phyloP scores from a whole-genome alignment of 2,888 invertebrate genomes.

The Criorhina ranunculi region DNA sequence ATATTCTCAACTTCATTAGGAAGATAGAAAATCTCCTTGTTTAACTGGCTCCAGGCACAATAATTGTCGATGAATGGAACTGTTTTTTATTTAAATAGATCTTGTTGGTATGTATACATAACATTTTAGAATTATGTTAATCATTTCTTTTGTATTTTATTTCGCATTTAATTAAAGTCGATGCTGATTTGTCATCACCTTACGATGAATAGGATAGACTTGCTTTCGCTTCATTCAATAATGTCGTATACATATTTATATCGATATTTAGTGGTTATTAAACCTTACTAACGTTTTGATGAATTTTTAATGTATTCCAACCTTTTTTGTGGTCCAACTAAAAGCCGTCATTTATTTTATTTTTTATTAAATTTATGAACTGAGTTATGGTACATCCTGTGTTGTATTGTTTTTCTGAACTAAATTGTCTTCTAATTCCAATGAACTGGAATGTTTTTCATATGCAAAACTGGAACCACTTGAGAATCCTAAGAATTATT shows the following conservation, averaged over 20 bases:
- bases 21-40: too few relatives aligned
- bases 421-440: too few relatives aligned
- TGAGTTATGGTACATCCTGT: background rate
- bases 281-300: background rate
- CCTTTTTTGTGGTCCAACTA: background rate
- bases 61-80: too few relatives aligned
- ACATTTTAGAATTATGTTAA: slow-evolving; percentile 6
- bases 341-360: background rate
- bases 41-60: too few relatives aligned
- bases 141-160: slow-evolving; percentile 3
- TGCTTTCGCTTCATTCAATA: background rate
- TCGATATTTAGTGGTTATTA: background rate
- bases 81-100: background rate
- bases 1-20: too few relatives aligned
- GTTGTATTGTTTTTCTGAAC: background rate
- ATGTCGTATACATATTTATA: background rate
- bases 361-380: too few relatives aligned
- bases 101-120: too few relatives aligned
- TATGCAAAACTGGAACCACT: background rate
- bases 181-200: background rate
- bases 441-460: background rate
- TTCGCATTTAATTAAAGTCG: slow-evolving; percentile 18
- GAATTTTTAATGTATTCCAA: background rate
- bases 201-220: slow-evolving; percentile 11
- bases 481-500: background rate